phyloP scores from a whole-genome alignment of 1,140 invertebrate species.

The Hylaeus volcanicus region DNA sequence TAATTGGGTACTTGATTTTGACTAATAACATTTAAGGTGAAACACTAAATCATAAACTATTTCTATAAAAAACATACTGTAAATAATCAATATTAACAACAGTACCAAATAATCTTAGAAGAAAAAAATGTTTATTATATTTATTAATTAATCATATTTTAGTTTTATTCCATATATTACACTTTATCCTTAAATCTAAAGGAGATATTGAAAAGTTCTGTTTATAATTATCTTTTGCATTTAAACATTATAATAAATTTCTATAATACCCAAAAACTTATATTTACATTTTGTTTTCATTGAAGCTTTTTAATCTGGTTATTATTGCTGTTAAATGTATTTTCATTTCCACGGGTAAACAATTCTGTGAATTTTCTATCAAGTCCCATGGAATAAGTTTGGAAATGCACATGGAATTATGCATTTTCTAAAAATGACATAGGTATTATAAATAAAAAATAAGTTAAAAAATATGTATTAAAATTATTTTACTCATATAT shows the following conservation, averaged over 20 bases:
- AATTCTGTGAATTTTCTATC: conserved; percentile 63
- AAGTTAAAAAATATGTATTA: conserved; percentile 25
- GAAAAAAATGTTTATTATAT: too few relatives aligned
- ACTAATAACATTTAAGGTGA: too few relatives aligned
- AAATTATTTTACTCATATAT: conserved; percentile 66
- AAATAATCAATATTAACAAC: too few relatives aligned
- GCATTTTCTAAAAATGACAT: conserved; percentile 55
- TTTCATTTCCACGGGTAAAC: conserved; percentile 70
- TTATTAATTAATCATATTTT: too few relatives aligned
- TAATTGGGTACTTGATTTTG: too few relatives aligned
- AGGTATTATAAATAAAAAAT: conserved; percentile 26
- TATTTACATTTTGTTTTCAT: conserved; percentile 64
- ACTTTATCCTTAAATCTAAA: background rate
- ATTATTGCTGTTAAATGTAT: conserved; percentile 60
- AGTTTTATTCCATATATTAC: too few relatives aligned
- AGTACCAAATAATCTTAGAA: too few relatives aligned
- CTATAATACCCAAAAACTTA: background rate
- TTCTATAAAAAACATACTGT: too few relatives aligned
- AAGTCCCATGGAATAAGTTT: conserved; percentile 65
- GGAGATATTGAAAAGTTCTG: background rate
- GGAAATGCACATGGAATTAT: conserved; percentile 35
- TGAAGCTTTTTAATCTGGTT: conserved; percentile 42
- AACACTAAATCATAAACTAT: too few relatives aligned
- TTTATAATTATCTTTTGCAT: too few relatives aligned
- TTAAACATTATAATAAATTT: background rate